Evolutionary conservation across 2,888 invertebrate species (phyloP), one percentile per base, ranked within the genome.

Genomic region (Eudemis profundana): DNA sequence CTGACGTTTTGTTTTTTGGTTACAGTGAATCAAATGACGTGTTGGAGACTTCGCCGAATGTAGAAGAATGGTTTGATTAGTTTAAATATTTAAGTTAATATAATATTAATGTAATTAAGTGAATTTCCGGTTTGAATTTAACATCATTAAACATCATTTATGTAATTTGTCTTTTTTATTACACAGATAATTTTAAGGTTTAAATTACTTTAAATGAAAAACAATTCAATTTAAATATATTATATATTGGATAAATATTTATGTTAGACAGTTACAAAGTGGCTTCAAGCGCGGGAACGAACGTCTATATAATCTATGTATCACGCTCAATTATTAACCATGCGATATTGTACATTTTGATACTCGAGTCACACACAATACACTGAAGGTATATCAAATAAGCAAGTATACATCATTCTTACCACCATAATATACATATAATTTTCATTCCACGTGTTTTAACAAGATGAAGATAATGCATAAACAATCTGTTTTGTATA

Each of bases 1-100:
- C n/a, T n/a, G n/a, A 33, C 5, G 8, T 69, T 69, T 70, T 19
- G 10, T 17, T 76, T 76, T 78, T 85, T 77, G n/a, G 73, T 93
- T 94, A 69, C 89, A 97, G 97, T 85, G 97, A 96, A 87, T 96
- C 96, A 10, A 96, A 96, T 83, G 97, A 97, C 81, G 93, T 96
- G 72, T 87, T 97, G 82, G 97, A 97, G 83, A 96, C 96, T 67
- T 96, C 97, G 0, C 96, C 96, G 0, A 96, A 96, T 79, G 96
- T 97, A 12, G 97, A 97, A 84, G 97, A 97, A 83, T 95, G 95
- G 92, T 93, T 96, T 72, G 93, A 93, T 83, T 93, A 86, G 69
- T 7, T 44, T 15, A 21, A 42, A 56, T 42, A 29, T 44, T 44
- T 56, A 56, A 29, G 56, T 33, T 5, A 29, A 17, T 27, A 29